Evolutionary conservation across 2,888 invertebrate genomes (phyloP).

Genomic region (Subacronicta megacephala): DNA sequence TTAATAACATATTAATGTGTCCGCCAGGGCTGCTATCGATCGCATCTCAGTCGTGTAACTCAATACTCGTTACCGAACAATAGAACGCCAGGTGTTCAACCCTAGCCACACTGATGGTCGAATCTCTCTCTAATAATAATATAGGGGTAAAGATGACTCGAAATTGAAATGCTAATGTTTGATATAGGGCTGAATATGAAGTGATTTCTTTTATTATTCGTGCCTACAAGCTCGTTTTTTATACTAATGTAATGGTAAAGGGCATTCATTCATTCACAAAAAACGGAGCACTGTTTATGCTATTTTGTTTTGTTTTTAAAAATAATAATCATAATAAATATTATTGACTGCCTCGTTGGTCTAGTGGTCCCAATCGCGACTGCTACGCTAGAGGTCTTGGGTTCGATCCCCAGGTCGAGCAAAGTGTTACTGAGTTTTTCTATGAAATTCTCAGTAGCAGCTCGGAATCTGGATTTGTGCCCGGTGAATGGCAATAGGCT

Average conservation of each 20-base stretch:
- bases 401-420: too few relatives aligned
- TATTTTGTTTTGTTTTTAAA: too few relatives aligned
- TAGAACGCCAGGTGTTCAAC: constrained; percentile 57
- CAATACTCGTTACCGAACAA: constrained; percentile 59
- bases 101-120: constrained; percentile 49
- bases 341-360: too few relatives aligned
- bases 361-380: too few relatives aligned
- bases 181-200: constrained; percentile 48
- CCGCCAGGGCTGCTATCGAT: constrained; percentile 53
- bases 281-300: too few relatives aligned
- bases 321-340: too few relatives aligned
- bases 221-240: constrained; percentile 15
- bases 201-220: constrained; percentile 22
- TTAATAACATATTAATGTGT: constrained; percentile 56
- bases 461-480: too few relatives aligned
- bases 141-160: constrained; percentile 53
- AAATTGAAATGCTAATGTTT: constrained; percentile 56
- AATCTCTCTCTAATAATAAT: constrained; percentile 53
- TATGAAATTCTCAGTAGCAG: too few relatives aligned
- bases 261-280: constrained; percentile 4
- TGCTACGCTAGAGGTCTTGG: too few relatives aligned
- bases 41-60: constrained; percentile 47
- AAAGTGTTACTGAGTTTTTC: too few relatives aligned
- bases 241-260: neutral
- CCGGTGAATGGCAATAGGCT: too few relatives aligned